Conservation (phyloP, 1,140 invertebrate species). For the Wiebesia pumilae region DNA sequence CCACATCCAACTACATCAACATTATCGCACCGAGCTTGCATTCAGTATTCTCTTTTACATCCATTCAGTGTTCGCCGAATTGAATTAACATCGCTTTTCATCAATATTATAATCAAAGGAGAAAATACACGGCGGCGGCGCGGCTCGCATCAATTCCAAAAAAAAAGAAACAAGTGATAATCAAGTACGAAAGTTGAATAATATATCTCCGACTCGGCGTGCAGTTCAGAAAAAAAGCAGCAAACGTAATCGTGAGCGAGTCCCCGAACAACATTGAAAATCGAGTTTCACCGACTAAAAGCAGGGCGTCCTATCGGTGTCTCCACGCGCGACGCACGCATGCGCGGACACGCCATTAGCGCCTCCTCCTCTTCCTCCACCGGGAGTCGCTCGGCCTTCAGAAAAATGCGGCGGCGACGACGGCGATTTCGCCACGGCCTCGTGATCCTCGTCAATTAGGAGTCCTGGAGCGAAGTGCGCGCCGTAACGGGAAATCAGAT, state of each 20-base stretch:
- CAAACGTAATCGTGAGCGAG: neutral
- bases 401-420: neutral
- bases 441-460: constrained; percentile 69
- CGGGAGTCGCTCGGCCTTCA: neutral
- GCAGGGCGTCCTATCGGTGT: neutral
- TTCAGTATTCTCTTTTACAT: neutral
- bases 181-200: constrained; percentile 4
- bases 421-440: constrained; percentile 61
- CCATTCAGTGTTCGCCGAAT: neutral
- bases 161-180: neutral
- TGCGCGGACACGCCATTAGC: too few species aligned
- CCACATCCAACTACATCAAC: neutral
- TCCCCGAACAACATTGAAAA: neutral
- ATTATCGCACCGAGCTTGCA: neutral
- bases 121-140: neutral
- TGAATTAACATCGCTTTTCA: neutral
- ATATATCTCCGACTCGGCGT: neutral
- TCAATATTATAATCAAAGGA: neutral
- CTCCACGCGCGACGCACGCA: neutral
- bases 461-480: constrained; percentile 49
- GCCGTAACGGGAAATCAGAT: constrained; percentile 65
- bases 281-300: neutral
- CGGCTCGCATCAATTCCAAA: neutral
- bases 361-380: neutral
- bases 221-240: neutral